Base-by-base conservation (phyloP, 1,140 invertebrate species). In the Harpegnathos saltator region DNA sequence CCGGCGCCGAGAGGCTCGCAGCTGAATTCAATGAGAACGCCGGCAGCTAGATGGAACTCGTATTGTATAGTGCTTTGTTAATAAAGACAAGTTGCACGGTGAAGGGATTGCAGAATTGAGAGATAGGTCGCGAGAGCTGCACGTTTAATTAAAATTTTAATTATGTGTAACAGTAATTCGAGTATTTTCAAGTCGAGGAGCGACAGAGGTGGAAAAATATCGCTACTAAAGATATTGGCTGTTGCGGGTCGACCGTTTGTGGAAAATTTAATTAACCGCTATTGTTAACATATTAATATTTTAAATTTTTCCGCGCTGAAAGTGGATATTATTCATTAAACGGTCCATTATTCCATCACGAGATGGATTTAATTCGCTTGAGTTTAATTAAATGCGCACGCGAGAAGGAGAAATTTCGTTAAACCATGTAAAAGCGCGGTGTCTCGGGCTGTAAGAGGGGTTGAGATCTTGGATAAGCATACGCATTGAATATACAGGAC, bases 121-220 rank as follows among this genome's bases (percentile, higher is more conserved):
- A 50, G 29, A 29, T 48, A 44, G 44, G 11, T 74, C 14, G 33
- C 3, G 3, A 26, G 7, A 26, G 11, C 19, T 77, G 44, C 3
- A 38, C 22, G 58, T 80, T 59, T 69, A 80, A 80, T 59, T 69
- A 69, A 69, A 80, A 69, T 56, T 58, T 69, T 48, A 80, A 69
- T 69, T 78, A 48, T 2, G 1, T 9, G 17, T 58, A 38, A 56
- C 33, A 33, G 17, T 33, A 56, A 78, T 26, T 78, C 1, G 12
- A 1, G n/a, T 17, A 38, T 24, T 66, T n/a, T 38, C 12, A 56
- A 38, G 26, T 44, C 7, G 0, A 15, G 5, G 7, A 44, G 9
- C 38, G 38, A 7, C 7, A 7, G 33, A n/a, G 50, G 48, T 24
- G 58, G n/a, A 68, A 52, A 77, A 29, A 78, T n/a, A n/a, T n/a